Conservation (phyloP, 2,113 vertebrate genomes). For the Monarcha castaneiventris region DNA sequence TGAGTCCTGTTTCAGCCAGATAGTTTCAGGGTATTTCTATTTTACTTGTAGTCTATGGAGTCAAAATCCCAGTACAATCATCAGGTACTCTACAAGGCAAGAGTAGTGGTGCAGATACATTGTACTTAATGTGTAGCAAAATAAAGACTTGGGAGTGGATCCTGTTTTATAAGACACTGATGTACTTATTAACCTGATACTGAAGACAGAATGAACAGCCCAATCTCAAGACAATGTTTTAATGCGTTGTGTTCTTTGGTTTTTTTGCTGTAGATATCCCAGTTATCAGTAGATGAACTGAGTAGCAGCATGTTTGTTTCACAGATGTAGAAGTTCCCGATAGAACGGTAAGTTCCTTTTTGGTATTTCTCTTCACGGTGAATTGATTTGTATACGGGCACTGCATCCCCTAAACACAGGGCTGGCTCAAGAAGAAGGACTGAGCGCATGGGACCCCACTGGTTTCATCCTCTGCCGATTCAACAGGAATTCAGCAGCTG, state of each 20-base stretch:
- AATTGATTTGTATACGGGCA: background rate
- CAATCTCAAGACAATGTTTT: slow-evolving; percentile 51
- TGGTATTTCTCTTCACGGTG: slow-evolving; percentile 13
- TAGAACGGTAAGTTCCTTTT: slow-evolving; percentile 80
- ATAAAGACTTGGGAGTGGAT: slow-evolving; percentile 5
- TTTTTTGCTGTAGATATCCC: slow-evolving; percentile 78
- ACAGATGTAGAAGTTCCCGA: slow-evolving; percentile 79
- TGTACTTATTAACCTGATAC: slow-evolving; percentile 17
- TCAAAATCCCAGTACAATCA: slow-evolving; percentile 7
- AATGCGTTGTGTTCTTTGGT: slow-evolving; percentile 63
- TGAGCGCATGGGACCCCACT: background rate
- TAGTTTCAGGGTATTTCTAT: slow-evolving; percentile 25
- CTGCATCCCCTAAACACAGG: background rate
- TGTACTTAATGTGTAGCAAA: slow-evolving; percentile 8
- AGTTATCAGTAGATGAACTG: slow-evolving; percentile 84
- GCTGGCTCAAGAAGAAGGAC: background rate
- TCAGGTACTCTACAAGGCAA: background rate
- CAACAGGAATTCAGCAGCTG: background rate
- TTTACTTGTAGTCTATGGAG: background rate
- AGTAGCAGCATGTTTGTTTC: slow-evolving; percentile 85
- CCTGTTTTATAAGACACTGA: background rate
- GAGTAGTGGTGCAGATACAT: background rate
- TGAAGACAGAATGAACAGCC: slow-evolving; percentile 40
- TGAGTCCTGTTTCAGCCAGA: slow-evolving; percentile 10
- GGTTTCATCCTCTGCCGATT: background rate